These are phyloP conservation scores for Anguilla megastoma DNA, from an alignment of 2,797 vertebrate species.

Conservation along the genomic window DNA sequence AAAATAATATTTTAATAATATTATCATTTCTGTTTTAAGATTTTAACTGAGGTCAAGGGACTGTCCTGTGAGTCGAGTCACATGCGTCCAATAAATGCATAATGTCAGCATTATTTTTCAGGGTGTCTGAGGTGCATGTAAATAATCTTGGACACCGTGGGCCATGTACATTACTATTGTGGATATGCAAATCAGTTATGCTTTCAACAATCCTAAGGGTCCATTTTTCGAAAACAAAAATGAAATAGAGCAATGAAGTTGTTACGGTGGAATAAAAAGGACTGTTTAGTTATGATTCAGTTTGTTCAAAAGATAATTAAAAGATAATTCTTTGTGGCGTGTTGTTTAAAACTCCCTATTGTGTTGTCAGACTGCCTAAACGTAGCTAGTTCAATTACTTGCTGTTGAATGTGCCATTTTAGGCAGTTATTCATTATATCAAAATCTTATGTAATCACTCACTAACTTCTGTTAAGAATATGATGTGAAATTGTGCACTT, in stretches of 20 bases:
- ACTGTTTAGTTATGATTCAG: not conserved
- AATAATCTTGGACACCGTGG: not conserved
- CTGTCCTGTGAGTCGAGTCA: not conserved
- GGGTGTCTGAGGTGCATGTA: not conserved
- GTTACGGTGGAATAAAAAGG: not conserved
- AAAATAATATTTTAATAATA: not conserved
- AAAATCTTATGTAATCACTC: conserved; percentile 85
- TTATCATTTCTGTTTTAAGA: not conserved
- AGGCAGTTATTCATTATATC: conserved; percentile 85
- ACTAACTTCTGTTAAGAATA: conserved; percentile 85
- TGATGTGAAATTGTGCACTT: conserved; percentile 86
- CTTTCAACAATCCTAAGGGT: not conserved
- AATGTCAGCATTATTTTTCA: not conserved
- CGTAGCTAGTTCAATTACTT: conserved; percentile 43
- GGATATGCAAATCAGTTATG: not conserved
- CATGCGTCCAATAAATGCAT: not conserved
- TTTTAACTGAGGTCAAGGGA: not conserved
- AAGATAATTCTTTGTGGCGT: conserved; percentile 7
- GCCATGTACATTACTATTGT: not conserved
- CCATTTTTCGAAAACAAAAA: not conserved
- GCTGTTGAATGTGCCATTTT: not conserved
- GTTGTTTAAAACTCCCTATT: not conserved
- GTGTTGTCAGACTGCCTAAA: not conserved
- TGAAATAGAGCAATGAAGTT: not conserved
- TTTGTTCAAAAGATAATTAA: not conserved